Base-by-base conservation (phyloP, 2,113 vertebrate species). In the Ia io region DNA sequence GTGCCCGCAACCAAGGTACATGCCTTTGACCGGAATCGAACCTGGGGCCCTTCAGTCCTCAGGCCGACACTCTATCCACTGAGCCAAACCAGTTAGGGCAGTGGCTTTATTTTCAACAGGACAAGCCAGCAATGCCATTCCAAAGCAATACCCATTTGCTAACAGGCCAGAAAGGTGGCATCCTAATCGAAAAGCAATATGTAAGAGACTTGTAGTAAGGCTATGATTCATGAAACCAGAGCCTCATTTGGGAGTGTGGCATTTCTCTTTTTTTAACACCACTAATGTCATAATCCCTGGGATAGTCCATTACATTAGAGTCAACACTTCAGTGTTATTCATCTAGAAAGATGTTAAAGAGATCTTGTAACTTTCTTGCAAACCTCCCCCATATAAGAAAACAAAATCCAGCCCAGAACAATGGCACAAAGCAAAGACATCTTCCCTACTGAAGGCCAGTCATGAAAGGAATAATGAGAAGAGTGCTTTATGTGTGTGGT, bases 291-390 rank as follows among this genome's bases (percentile, higher is more conserved):
- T 22, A 92, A 53, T 78, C 30, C 20, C 30, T 47, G 37, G 47
- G 42, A 88, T 28, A 18, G 5, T 77, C 47, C 78, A 56, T 67
- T 74, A 92, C 20, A 90, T 20, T 86, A 80, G 20, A 79, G 37
- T 87, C 56, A 84, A 88, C 13, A 18, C 30, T 95, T 96, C 44
- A 35, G 53, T 87, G 94, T 86, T 92, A 49, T 95, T 95, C 30
- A 67, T 25, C 56, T 91, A 96, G 51, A 95, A 95, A 91, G n/a
- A 92, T 32, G 17, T 16, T 23, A 87, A 65, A 93, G 87, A 90
- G 76, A 69, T 23, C 32, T 53, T 25, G 10, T n/a, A 89, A 84
- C 32, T 37, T 93, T 95, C 56, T 92, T 79, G 20, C 25, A 84
- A 80, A 86, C 30, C 59, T 80, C 4, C 40, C 32, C 37, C 17